A percentile compares a stretch with the other conserved stretches of the same genome.
Conservation (phyloP, 2,888 invertebrate genomes). For the Cheiracanthium punctorium region DNA sequence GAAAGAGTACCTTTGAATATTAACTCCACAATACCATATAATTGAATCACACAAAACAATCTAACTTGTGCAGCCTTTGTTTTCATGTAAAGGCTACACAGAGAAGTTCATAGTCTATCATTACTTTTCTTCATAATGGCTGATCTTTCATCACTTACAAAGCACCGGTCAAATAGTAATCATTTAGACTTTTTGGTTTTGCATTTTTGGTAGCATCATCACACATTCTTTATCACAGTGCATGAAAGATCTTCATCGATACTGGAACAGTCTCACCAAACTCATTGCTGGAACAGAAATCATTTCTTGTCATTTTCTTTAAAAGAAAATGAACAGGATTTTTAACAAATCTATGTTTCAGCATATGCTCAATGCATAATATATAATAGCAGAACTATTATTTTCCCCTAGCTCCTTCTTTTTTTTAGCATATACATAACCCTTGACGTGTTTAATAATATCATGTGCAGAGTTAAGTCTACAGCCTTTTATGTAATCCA, state of each 20-base stretch:
- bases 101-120: not conserved
- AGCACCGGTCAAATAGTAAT: conserved; percentile 55
- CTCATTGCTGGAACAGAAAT: not conserved
- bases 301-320: not conserved
- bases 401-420: conserved; percentile 32
- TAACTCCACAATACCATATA: not conserved
- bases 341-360: not conserved
- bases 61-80: conserved; percentile 19
- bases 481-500: not conserved
- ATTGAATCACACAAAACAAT: conserved; percentile 25
- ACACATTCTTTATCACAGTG: conserved; percentile 53
- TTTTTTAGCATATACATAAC: conserved; percentile 46
- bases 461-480: conserved; percentile 2
- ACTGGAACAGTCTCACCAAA: not conserved
- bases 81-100: not conserved
- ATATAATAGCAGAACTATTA: conserved; percentile 54
- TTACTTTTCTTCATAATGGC: not conserved
- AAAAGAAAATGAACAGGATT: not conserved
- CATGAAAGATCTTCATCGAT: conserved; percentile 48
- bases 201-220: conserved; percentile 26
- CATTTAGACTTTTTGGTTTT: not conserved
- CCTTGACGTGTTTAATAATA: conserved; percentile 6
- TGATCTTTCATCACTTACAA: conserved; percentile 43
- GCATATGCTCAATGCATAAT: conserved; percentile 25
- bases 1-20: not conserved